These are phyloP conservation scores for Biston betularia DNA, from an alignment of 2,888 invertebrate species.

Conservation along the genomic window DNA sequence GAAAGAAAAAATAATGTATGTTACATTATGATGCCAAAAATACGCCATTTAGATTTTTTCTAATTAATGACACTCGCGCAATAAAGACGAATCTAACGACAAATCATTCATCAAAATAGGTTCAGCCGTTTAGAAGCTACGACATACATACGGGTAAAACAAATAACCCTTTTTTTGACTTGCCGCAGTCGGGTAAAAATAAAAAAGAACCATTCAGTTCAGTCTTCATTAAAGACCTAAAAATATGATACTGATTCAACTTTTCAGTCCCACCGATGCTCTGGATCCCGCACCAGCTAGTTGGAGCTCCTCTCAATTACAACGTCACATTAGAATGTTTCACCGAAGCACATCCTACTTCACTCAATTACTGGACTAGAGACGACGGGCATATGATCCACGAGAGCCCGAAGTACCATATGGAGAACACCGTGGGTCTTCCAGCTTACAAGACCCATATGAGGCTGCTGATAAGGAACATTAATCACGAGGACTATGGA, in stretches of 20 bases:
- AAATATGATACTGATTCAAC: not conserved
- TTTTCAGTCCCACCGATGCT: conserved; percentile 95
- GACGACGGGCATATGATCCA: conserved; percentile 96
- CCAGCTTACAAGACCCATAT: conserved; percentile 95
- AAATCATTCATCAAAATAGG: too few relatives aligned
- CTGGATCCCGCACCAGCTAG: conserved; percentile 96
- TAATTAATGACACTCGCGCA: too few relatives aligned
- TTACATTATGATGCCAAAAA: too few relatives aligned
- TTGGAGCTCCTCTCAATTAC: conserved; percentile 93
- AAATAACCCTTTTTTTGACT: too few relatives aligned
- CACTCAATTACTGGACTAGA: conserved; percentile 95
- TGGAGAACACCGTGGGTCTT: conserved; percentile 89
- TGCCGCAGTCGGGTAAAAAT: too few relatives aligned
- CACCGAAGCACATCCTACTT: conserved; percentile 96
- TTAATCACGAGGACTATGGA: conserved; percentile 93
- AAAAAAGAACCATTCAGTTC: too few relatives aligned
- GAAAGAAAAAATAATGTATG: too few relatives aligned
- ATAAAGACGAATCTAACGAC: too few relatives aligned
- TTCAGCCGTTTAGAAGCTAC: too few relatives aligned
- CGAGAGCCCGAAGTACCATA: conserved; percentile 92
- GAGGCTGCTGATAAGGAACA: conserved; percentile 92
- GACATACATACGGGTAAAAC: too few relatives aligned
- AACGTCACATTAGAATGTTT: conserved; percentile 95
- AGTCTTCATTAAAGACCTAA: too few relatives aligned
- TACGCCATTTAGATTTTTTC: too few relatives aligned